phyloP scores from a whole-genome alignment of 2,888 invertebrate species.

The Eupithecia inturbata region DNA sequence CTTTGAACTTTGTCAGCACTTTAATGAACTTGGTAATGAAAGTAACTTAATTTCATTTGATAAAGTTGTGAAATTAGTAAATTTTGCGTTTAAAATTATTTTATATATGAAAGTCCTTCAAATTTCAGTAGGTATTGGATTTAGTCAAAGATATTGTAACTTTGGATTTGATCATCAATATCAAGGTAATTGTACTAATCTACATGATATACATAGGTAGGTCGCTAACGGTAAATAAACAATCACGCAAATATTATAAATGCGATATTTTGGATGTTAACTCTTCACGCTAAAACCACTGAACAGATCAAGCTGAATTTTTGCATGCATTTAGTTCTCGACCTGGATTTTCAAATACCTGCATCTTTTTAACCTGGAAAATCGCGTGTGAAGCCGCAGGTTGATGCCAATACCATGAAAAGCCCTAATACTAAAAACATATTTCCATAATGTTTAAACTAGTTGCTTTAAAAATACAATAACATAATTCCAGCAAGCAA shows the following conservation, averaged over 20 bases:
- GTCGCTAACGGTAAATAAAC: background rate
- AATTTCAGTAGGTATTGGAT: background rate
- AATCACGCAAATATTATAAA: no score
- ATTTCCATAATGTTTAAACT: constrained; percentile 28
- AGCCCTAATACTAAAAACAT: constrained; percentile 1
- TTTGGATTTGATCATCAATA: no score
- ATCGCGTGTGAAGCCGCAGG: no score
- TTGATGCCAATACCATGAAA: background rate
- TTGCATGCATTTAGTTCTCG: no score
- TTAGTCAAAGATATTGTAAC: background rate
- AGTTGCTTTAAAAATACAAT: constrained; percentile 39
- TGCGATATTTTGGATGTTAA: no score
- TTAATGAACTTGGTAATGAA: constrained; percentile 33
- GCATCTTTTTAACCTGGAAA: no score
- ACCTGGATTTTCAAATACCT: no score
- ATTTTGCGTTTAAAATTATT: constrained; percentile 1
- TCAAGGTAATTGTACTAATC: no score
- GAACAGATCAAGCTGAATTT: no score
- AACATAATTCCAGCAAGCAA: constrained; percentile 29
- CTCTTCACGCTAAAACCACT: no score
- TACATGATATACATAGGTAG: no score
- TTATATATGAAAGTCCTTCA: background rate
- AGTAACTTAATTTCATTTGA: constrained; percentile 23
- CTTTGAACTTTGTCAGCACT: constrained; percentile 29
- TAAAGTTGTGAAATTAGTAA: background rate